phyloP scores from a whole-genome alignment of 2,888 invertebrate genomes.

The Belgica antarctica region DNA sequence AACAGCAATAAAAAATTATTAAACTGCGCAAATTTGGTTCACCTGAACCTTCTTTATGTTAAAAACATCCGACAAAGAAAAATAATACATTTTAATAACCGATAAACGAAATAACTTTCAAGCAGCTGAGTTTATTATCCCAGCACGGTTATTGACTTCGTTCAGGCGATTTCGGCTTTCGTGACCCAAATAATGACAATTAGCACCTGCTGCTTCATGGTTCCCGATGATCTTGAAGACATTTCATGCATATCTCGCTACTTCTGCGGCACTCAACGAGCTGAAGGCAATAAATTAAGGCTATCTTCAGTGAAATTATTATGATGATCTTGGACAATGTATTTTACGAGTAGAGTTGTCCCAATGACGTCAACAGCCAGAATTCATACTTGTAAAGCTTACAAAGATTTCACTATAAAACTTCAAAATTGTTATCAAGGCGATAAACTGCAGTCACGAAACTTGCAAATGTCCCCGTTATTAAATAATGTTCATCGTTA shows the following conservation, averaged over 20 bases:
- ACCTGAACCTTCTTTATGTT: not conserved
- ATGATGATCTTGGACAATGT: not conserved
- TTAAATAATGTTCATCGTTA: too few species aligned
- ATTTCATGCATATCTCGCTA: too few species aligned
- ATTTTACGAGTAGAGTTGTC: too few species aligned
- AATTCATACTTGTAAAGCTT: too few species aligned
- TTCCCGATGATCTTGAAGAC: not conserved
- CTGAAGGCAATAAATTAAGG: too few species aligned
- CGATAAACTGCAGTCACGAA: too few species aligned
- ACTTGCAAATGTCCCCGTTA: too few species aligned
- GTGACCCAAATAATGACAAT: not conserved
- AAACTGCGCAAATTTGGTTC: not conserved
- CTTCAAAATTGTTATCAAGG: too few species aligned
- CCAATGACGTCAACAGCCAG: too few species aligned
- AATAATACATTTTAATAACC: not conserved
- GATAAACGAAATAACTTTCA: not conserved
- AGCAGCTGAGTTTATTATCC: conserved; percentile 13
- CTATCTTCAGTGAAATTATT: not conserved
- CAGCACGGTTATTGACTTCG: not conserved
- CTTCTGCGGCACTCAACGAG: too few species aligned
- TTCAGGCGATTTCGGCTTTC: not conserved
- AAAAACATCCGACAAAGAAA: too few species aligned
- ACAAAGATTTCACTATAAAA: too few species aligned
- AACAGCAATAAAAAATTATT: not conserved
- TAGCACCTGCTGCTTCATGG: conserved; percentile 20